These are phyloP conservation scores for Acromyrmex charruanus DNA, from an alignment of 1,140 invertebrate species.

Conservation along the genomic window DNA sequence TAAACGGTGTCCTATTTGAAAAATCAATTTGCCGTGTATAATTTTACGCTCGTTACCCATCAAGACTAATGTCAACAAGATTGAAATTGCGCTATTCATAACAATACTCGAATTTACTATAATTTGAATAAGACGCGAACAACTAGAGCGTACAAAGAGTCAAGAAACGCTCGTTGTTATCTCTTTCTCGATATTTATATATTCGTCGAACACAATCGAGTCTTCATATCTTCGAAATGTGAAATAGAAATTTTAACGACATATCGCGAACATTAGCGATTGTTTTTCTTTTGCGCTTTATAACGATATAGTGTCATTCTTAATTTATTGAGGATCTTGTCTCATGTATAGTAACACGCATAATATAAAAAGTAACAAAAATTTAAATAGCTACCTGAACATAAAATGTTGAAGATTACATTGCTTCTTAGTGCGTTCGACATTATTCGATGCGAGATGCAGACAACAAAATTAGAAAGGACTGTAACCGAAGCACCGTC, in stretches of 20 bases:
- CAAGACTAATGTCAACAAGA: neutral
- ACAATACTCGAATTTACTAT: neutral
- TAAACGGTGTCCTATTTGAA: neutral
- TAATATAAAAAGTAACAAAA: conserved; percentile 6
- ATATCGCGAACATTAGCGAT: neutral
- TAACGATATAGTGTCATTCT: neutral
- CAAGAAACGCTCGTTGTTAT: conserved; percentile 5
- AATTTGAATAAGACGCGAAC: conserved; percentile 10
- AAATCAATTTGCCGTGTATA: conserved; percentile 20
- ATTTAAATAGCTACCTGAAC: neutral
- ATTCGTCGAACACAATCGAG: neutral
- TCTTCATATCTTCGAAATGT: neutral
- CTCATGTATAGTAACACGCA: neutral
- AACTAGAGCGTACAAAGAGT: conserved; percentile 29
- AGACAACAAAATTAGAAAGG: neutral
- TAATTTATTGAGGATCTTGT: neutral
- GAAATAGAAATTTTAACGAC: neutral
- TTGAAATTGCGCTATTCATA: neutral
- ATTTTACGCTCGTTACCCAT: conserved; percentile 40
- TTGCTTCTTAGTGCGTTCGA: conserved; percentile 29
- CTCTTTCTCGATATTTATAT: neutral
- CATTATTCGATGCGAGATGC: conserved; percentile 33
- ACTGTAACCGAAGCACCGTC: conserved; percentile 4
- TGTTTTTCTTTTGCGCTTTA: neutral
- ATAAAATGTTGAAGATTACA: conserved; percentile 49